Evolutionary conservation across 64 coral and sea anemone genomes (phyloP).

Genomic region (Actinia tenebrosa): DNA sequence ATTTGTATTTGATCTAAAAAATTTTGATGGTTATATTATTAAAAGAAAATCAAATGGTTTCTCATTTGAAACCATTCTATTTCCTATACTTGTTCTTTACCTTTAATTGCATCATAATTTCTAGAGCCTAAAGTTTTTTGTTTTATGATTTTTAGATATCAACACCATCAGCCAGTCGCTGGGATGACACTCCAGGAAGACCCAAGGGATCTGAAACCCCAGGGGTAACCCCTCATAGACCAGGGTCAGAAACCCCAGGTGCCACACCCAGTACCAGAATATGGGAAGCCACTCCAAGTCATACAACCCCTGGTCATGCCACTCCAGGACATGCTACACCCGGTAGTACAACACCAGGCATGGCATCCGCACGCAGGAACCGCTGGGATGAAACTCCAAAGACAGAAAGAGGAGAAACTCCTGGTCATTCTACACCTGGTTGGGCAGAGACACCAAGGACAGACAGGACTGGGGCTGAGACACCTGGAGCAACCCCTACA

Average conservation of each 20-base stretch:
- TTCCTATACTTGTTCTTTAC: too few species aligned
- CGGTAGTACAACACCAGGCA: conserved; percentile 42
- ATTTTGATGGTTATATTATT: too few species aligned
- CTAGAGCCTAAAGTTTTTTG: background rate
- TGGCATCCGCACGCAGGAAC: conserved; percentile 82
- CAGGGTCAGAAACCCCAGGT: conserved; percentile 93
- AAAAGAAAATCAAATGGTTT: too few species aligned
- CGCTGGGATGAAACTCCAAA: conserved; percentile 99
- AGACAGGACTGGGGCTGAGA: conserved; percentile 88
- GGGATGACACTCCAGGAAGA: conserved; percentile 97
- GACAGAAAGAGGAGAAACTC: conserved; percentile 94
- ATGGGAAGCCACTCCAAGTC: conserved; percentile 95
- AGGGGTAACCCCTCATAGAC: conserved; percentile 86
- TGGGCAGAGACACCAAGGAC: conserved; percentile 99
- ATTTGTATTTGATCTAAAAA: too few species aligned
- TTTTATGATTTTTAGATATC: conserved; percentile 19
- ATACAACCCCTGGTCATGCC: conserved; percentile 76
- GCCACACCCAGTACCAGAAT: conserved; percentile 93
- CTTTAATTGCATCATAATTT: too few species aligned
- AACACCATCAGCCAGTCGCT: conserved; percentile 92
- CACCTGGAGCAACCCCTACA: conserved; percentile 93
- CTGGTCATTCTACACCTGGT: conserved; percentile 91
- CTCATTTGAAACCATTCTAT: too few species aligned
- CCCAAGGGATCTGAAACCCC: conserved; percentile 94
- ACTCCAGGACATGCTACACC: conserved; percentile 71